Base-by-base conservation (phyloP, 2,797 vertebrate species). In the Gymnodraco acuticeps region DNA sequence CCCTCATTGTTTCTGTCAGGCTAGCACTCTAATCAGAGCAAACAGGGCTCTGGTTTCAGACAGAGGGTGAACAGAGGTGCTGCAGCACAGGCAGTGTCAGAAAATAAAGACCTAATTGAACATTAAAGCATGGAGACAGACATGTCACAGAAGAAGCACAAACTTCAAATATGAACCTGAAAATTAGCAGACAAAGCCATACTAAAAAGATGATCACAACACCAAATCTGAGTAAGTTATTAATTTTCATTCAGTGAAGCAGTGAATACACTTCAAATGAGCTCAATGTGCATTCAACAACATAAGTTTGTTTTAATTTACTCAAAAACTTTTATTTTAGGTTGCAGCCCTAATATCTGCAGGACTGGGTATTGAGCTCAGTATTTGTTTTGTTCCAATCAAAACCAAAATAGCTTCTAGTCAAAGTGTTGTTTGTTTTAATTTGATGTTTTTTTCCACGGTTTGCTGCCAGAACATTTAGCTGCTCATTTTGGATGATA, bases 381-480 rank as follows among this genome's bases (percentile, higher is more conserved):
- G 3, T 20, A 5, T 48, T 19, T 47, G 15, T 68, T 58, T 41
- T 46, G 12, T 13, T 1, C 66, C 11, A 69, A 17, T n/a, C 45
- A 56, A 19, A 55, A 8, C 19, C 15, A 62, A 47, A 50, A 20
- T 19, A 2, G 14, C 8, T 52, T 66, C 17, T 23, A 19, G 15
- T 66, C 20, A 62, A 38, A 41, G 41, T 43, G 38, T 59, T 45
- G 14, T 64, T 70, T 67, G 23, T 67, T 38, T 67, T 52, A 59
- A 58, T 63, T 53, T 42, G 4, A 45, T 64, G 11, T 46, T 53
- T 52, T 58, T 71, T 51, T 42, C 43, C 42, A 38, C 12, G 27
- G 17, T 76, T 69, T 73, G 3, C 10, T 74, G 11, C 8, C 71
- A 83, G 78, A 56, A 48, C 15, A 15, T 46, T 58, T 78, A 48